These are phyloP conservation scores for human (Homo sapiens) DNA, from an alignment of 2,113 vertebrate species.

Conservation along the genomic window DNA sequence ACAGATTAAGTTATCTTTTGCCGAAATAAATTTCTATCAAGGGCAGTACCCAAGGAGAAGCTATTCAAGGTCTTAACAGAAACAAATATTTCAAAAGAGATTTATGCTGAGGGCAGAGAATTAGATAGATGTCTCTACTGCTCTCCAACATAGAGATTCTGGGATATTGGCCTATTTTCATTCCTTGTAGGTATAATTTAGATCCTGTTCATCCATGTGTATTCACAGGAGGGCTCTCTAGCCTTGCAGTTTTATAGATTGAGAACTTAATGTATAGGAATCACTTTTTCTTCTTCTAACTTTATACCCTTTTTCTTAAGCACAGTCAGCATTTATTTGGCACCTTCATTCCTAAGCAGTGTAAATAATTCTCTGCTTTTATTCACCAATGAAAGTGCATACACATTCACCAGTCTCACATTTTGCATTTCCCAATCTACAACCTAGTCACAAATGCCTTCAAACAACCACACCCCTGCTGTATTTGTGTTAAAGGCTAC, in stretches of 20 bases:
- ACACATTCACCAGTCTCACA: neutral
- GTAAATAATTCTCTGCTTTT: neutral
- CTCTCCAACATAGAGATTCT: neutral
- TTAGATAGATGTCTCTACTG: neutral
- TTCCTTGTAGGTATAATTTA: neutral
- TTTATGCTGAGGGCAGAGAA: neutral
- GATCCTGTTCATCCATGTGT: neutral
- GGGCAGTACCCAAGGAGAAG: neutral
- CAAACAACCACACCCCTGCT: neutral
- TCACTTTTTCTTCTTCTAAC: conserved; percentile 11
- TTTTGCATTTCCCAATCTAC: neutral
- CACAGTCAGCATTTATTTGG: neutral
- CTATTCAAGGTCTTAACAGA: neutral
- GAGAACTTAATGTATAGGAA: neutral
- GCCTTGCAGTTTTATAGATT: neutral
- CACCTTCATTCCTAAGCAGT: neutral
- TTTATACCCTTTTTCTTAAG: neutral
- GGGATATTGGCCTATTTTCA: neutral
- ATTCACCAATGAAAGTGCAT: neutral
- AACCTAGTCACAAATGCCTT: neutral
- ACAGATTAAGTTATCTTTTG: conserved; percentile 11
- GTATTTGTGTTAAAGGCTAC: neutral
- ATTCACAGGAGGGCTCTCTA: neutral
- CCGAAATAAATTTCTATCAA: neutral
- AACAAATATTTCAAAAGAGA: neutral